These are phyloP conservation scores for Chironomus tentans DNA, from an alignment of 2,888 invertebrate genomes.

Conservation along the genomic window DNA sequence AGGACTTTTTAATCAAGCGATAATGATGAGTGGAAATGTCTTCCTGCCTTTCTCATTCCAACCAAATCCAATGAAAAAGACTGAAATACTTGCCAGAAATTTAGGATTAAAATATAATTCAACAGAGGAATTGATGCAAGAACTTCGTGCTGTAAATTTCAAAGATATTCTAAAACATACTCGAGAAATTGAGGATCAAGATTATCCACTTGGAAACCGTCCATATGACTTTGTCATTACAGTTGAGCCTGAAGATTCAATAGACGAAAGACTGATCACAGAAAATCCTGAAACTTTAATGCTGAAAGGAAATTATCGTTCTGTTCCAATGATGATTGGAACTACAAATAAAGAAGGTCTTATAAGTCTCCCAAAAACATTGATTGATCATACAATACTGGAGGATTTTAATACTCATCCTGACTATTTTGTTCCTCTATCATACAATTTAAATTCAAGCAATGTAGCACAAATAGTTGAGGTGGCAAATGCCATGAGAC, in stretches of 20 bases:
- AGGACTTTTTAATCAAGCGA: constrained; percentile 52
- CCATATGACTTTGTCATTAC: constrained; percentile 27
- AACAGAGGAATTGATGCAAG: neutral
- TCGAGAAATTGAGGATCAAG: neutral
- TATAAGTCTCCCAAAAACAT: constrained; percentile 7
- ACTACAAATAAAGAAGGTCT: constrained; percentile 27
- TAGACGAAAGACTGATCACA: constrained; percentile 23
- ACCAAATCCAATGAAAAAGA: constrained; percentile 49
- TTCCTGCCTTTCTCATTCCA: constrained; percentile 50
- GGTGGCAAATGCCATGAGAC: constrained; percentile 10
- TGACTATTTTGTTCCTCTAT: constrained; percentile 25
- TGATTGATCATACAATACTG: neutral
- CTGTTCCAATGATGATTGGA: constrained; percentile 29
- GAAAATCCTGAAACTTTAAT: constrained; percentile 27
- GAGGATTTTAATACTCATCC: constrained; percentile 22
- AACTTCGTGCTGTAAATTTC: neutral
- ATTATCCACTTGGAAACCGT: constrained; percentile 25
- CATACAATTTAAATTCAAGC: constrained; percentile 10
- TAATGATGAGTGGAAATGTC: constrained; percentile 58
- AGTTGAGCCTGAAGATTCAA: constrained; percentile 21
- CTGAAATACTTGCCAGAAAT: constrained; percentile 34
- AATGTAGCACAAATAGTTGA: neutral
- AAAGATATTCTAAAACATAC: neutral
- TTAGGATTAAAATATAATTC: neutral
- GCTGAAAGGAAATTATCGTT: constrained; percentile 24